Percentiles rank a stretch among this genome's conserved stretches.
phyloP scores from a whole-genome alignment of 2,113 vertebrate species.

The Egretta garzetta region DNA sequence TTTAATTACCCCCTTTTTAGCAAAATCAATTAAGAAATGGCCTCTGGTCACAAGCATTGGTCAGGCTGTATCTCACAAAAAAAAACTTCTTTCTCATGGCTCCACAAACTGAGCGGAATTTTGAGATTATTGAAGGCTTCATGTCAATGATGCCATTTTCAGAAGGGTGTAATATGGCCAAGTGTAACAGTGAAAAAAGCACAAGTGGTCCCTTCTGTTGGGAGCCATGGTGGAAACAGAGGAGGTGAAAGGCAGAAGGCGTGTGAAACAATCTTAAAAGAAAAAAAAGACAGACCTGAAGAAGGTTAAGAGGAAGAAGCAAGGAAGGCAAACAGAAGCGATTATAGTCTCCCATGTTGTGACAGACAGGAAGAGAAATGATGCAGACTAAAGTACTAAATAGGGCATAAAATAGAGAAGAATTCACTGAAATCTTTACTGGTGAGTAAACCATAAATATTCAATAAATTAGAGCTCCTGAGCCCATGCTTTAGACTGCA shows the following conservation, averaged over 20 bases:
- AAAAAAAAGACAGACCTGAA: background rate
- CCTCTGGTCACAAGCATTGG: background rate
- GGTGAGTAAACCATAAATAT: background rate
- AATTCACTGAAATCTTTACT: slow-evolving; percentile 8
- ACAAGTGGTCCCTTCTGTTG: background rate
- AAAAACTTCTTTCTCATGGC: background rate
- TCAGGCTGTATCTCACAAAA: background rate
- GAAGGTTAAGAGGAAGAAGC: background rate
- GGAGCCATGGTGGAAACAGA: background rate
- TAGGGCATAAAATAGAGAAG: background rate
- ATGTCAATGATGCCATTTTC: background rate
- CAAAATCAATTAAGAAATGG: background rate
- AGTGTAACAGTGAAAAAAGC: background rate
- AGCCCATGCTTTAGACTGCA: background rate
- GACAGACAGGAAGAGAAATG: background rate
- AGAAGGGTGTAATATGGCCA: background rate
- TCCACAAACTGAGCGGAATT: background rate
- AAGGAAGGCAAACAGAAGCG: background rate
- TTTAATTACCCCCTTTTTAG: background rate
- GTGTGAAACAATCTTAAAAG: background rate
- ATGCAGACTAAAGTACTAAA: background rate
- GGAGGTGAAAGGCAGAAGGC: background rate
- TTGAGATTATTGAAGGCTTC: background rate
- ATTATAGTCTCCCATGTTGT: background rate
- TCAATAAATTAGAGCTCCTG: background rate